Percentiles rank a stretch among this genome's conserved stretches.
Conservation (phyloP, 2,113 vertebrate genomes). For the Microtus oregoni region DNA sequence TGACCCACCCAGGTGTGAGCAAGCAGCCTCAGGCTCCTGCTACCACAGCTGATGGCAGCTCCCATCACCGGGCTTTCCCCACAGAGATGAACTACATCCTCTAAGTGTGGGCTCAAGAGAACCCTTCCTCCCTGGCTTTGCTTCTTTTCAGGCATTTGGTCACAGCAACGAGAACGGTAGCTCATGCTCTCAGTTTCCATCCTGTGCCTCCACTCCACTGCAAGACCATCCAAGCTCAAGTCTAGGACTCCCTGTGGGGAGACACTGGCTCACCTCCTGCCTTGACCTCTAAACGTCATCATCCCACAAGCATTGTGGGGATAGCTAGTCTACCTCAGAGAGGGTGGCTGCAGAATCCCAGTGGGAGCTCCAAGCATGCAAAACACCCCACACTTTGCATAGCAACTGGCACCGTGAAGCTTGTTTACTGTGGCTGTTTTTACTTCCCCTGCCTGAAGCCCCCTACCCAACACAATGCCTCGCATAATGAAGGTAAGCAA, state of each 20-base stretch:
- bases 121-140: not conserved
- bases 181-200: too few species aligned
- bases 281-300: not conserved
- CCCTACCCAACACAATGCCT: conserved; percentile 64
- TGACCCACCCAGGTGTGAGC: not conserved
- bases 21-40: not conserved
- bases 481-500: conserved; percentile 74
- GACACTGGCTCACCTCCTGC: not conserved
- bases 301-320: fast-evolving
- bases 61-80: not conserved
- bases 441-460: conserved; percentile 2
- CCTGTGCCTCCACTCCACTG: not conserved
- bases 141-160: not conserved
- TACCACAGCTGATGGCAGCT: not conserved
- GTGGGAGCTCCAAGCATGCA: not conserved
- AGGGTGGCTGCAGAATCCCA: not conserved
- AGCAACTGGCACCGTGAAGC: not conserved
- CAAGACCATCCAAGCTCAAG: not conserved
- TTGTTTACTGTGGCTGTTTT: conserved; percentile 47
- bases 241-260: not conserved
- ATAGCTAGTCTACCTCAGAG: too few species aligned
- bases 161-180: not conserved
- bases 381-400: not conserved
- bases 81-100: not conserved
- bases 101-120: not conserved